Base-by-base conservation (phyloP, 2,797 vertebrate genomes). In the Bovichtus variegatus region DNA sequence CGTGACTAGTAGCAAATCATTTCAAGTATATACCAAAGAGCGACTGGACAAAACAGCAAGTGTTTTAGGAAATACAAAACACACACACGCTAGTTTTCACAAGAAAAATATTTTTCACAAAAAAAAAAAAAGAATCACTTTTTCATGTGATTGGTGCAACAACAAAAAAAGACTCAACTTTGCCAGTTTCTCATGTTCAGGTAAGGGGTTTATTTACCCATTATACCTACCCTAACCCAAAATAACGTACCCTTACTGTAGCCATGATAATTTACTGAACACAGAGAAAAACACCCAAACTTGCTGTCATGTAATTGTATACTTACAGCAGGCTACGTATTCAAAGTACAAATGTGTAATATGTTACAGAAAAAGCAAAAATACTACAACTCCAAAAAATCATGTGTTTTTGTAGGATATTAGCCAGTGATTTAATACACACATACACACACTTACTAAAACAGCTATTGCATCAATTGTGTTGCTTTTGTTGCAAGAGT, bases 381-480 rank as follows among this genome's bases (percentile, higher is more conserved):
- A 5, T 11, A 9, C 1, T n/a, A 47, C 29, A 47, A 27, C 6
- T n/a, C n/a, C n/a, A n/a, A n/a, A n/a, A 50, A n/a, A 23, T 25
- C 3, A 3, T 18, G 3, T 18, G n/a, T 38, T 36, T 66, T 51
- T 46, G 9, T 16, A 15, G 6, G 27, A 53, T 31, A 13, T 53
- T 25, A 62, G 10, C 10, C 34, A 34, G 1, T 10, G 23, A 43
- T 69, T 79, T 59, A 21, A 60, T 29, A 6, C 38, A 51, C 58
- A 43, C 4, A 34, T 38, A 44, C 41, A 71, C 23, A 83, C 54
- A 40, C 57, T 12, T 1, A 2, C 21, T 31, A 11, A 53, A 65
- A 60, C 41, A 68, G 58, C 41, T 10, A 49, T 18, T 63, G 72
- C 68, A 61, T 83, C 75, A 60, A 70, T 75, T 83, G 72, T 47